Evolutionary conservation across 1,140 invertebrate genomes (phyloP).

Genomic region (Vanessa atalanta): DNA sequence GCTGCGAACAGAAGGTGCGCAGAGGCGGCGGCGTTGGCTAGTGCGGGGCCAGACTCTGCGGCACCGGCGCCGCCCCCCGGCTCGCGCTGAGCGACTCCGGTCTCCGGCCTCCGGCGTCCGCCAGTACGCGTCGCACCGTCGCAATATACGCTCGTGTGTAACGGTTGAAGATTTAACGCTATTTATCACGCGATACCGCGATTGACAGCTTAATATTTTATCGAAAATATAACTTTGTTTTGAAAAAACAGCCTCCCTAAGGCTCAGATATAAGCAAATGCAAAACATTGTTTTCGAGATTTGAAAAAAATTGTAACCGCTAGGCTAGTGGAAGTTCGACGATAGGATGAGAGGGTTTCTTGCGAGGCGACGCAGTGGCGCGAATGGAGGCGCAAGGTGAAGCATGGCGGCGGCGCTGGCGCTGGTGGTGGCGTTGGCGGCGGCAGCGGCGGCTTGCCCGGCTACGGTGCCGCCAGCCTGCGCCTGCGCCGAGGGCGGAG

Average conservation of each 20-base stretch:
- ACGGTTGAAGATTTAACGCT: neutral
- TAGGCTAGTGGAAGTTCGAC: neutral
- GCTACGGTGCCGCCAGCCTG: slow-evolving; percentile 42
- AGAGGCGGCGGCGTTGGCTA: slow-evolving; percentile 2
- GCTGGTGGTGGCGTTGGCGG: slow-evolving; percentile 38
- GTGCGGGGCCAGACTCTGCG: slow-evolving; percentile 27
- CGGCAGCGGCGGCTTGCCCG: slow-evolving; percentile 38
- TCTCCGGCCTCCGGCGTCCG: neutral
- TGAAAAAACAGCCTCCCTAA: neutral
- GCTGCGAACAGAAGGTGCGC: slow-evolving; percentile 9
- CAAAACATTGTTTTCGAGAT: neutral
- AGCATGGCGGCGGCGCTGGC: slow-evolving; percentile 44
- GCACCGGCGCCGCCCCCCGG: slow-evolving; percentile 20
- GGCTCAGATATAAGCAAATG: neutral
- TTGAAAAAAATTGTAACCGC: neutral
- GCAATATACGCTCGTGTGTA: neutral
- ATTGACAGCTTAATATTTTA: neutral
- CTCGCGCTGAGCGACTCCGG: slow-evolving; percentile 1
- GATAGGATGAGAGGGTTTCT: slow-evolving; percentile 11
- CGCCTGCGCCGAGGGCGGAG: slow-evolving; percentile 55
- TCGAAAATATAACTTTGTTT: neutral
- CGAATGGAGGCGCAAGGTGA: slow-evolving; percentile 31
- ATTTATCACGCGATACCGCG: neutral
- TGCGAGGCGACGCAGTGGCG: slow-evolving; percentile 25
- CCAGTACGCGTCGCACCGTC: slow-evolving; percentile 18